A percentile compares a stretch with the other conserved stretches of the same genome.
These are phyloP conservation scores for Scytalopus superciliaris DNA, from an alignment of 2,113 vertebrate genomes.

Conservation along the genomic window DNA sequence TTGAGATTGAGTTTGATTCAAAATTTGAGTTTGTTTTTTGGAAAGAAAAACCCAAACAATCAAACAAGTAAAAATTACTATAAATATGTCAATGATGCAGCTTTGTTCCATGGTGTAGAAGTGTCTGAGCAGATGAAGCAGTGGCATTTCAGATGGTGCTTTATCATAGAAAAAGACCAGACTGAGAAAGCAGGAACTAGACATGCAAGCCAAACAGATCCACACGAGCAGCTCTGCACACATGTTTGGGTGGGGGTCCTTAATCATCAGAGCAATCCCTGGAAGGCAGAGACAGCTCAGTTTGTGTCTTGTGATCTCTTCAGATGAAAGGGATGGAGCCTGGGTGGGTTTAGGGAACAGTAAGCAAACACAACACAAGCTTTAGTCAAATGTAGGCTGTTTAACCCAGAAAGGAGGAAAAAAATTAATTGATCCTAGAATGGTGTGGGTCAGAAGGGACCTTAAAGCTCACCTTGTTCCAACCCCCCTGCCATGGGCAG, in stretches of 20 bases:
- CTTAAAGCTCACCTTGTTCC: not conserved
- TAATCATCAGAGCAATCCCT: not conserved
- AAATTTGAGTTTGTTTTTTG: not conserved
- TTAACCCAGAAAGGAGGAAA: not conserved
- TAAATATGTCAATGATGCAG: not conserved
- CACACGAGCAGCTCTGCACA: not conserved
- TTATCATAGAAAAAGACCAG: not conserved
- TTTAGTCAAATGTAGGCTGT: not conserved
- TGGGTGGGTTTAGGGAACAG: not conserved
- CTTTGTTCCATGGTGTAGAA: not conserved
- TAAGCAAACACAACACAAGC: not conserved
- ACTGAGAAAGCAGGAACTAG: not conserved
- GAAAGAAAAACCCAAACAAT: not conserved
- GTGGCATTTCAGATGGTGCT: not conserved
- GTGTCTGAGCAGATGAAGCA: not conserved
- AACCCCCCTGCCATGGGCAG: not conserved
- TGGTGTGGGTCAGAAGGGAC: not conserved
- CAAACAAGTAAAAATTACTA: not conserved
- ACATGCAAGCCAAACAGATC: not conserved
- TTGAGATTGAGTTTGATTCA: not conserved
- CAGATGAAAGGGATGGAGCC: not conserved
- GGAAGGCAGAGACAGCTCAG: not conserved
- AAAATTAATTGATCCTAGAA: not conserved
- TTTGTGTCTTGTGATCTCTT: not conserved
- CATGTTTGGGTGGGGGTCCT: not conserved